phyloP scores from a whole-genome alignment of 2,888 invertebrate genomes.

The Amitus sp. region DNA sequence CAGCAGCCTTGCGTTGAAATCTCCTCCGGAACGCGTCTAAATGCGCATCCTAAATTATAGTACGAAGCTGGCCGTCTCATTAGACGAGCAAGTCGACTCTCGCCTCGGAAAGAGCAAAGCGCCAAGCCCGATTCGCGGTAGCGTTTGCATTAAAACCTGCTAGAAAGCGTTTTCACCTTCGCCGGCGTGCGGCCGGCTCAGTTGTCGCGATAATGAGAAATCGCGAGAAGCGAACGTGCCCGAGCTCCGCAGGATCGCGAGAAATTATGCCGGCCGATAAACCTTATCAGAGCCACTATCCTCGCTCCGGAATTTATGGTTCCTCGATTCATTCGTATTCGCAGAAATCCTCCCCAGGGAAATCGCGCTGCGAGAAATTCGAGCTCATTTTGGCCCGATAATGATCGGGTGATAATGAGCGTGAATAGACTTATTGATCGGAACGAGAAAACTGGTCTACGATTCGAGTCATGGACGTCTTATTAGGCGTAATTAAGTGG shows the following conservation, averaged over 20 bases:
- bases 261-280: conserved; percentile 15
- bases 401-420: not conserved
- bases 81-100: conserved; percentile 13
- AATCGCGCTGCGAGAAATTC: too few species aligned
- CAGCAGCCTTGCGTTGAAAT: conserved; percentile 2
- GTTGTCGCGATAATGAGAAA: conserved; percentile 32
- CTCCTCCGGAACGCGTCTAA: conserved; percentile 2
- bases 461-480: not conserved
- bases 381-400: not conserved
- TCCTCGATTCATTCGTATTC: too few species aligned
- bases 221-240: conserved; percentile 25
- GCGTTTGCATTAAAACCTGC: conserved; percentile 32
- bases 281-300: not conserved
- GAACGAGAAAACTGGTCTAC: not conserved
- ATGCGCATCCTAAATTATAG: conserved; percentile 11
- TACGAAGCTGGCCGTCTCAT: not conserved
- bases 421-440: not conserved
- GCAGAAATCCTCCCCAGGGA: too few species aligned
- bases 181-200: conserved; percentile 18
- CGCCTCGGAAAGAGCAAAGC: conserved; percentile 14
- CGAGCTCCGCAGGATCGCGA: conserved; percentile 18
- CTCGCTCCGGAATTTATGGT: not conserved
- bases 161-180: conserved; percentile 44
- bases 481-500: not conserved
- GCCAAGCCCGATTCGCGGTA: conserved; percentile 14